A percentile compares a stretch with the other conserved stretches of the same genome.
phyloP scores from a whole-genome alignment of 2,797 vertebrate genomes.

The Arremon brunneinucha region DNA sequence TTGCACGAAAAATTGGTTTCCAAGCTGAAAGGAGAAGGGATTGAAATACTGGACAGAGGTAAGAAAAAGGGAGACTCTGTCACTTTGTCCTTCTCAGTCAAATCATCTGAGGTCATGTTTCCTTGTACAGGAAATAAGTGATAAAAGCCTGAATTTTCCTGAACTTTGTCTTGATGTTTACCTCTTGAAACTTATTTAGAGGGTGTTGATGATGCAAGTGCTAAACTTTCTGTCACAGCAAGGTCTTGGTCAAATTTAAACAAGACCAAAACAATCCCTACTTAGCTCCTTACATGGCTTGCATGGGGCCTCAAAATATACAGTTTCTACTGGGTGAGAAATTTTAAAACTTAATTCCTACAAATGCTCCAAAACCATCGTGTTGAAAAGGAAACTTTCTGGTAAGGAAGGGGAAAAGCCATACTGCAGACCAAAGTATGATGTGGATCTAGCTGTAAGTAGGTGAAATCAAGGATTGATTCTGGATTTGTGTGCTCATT shows the following conservation, averaged over 20 bases:
- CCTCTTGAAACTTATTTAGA: not conserved
- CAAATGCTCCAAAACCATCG: not conserved
- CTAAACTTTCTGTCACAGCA: not conserved
- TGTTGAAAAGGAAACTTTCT: not conserved
- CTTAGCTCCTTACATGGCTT: not conserved
- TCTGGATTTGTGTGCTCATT: not conserved
- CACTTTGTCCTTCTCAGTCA: not conserved
- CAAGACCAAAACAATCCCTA: not conserved
- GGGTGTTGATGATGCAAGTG: not conserved
- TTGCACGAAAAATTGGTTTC: constrained; percentile 85
- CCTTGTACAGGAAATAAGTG: not conserved
- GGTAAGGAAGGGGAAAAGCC: not conserved
- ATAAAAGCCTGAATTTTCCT: not conserved
- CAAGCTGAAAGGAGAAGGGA: constrained; percentile 75
- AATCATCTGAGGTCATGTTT: not conserved
- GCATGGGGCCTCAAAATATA: not conserved
- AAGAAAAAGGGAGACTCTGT: constrained; percentile 22
- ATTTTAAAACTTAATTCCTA: not conserved
- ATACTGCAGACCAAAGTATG: not conserved
- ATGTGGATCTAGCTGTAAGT: not conserved
- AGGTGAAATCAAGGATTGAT: not conserved
- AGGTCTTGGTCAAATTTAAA: not conserved
- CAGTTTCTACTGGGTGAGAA: not conserved
- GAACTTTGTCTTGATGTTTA: not conserved
- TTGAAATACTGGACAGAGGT: constrained; percentile 88